Conservation (phyloP, 2,888 invertebrate genomes). For the Diarsia rubi region DNA sequence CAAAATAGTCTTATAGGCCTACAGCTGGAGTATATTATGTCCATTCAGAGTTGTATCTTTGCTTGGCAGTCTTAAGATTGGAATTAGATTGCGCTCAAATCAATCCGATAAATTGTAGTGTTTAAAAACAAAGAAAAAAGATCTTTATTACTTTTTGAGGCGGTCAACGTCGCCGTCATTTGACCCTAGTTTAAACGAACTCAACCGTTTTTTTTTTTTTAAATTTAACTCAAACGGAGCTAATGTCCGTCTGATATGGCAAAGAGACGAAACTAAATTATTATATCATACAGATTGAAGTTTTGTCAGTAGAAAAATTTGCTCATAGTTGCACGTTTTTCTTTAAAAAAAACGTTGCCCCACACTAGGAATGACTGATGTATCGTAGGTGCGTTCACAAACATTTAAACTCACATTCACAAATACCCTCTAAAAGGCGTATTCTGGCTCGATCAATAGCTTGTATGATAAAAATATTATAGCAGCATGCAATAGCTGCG, state of each 20-base stretch:
- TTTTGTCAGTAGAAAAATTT: not conserved
- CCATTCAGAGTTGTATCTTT: not conserved
- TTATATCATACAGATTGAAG: not conserved
- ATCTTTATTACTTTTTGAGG: not conserved
- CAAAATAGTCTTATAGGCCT: not conserved
- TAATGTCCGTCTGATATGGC: not conserved
- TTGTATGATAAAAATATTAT: not conserved
- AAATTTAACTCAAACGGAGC: not conserved
- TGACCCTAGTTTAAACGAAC: not conserved
- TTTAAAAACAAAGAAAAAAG: not conserved
- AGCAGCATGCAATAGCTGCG: no score
- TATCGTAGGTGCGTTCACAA: no score
- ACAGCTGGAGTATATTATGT: no score
- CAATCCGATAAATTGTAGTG: not conserved
- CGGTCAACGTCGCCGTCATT: not conserved
- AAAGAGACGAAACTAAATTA: not conserved
- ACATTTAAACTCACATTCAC: no score
- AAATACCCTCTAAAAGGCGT: no score
- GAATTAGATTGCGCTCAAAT: not conserved
- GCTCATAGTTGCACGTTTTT: not conserved
- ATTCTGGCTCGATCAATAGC: not conserved
- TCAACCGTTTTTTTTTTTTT: not conserved
- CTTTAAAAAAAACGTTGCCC: no score
- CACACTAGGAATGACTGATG: no score
- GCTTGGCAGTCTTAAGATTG: not conserved